These are phyloP conservation scores for Muraenolepis orangiensis DNA, from an alignment of 2,797 vertebrate genomes.

Conservation along the genomic window DNA sequence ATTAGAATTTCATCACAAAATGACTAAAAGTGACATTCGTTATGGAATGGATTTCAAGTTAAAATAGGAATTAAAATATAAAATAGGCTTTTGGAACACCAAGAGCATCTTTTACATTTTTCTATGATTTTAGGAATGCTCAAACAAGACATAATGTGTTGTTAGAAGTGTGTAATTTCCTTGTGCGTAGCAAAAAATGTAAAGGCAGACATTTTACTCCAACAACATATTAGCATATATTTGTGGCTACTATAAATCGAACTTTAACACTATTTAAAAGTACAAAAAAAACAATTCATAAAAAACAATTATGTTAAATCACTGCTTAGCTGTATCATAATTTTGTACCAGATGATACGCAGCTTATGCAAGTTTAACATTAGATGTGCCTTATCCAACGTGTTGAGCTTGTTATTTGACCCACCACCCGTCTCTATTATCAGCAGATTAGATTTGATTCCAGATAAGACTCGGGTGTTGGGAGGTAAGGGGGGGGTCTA, in stretches of 20 bases:
- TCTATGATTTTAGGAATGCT: neutral
- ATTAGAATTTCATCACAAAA: neutral
- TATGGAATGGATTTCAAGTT: neutral
- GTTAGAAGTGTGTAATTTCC: neutral
- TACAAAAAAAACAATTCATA: no score
- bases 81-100: neutral
- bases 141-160: neutral
- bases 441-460: neutral
- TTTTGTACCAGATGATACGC: neutral
- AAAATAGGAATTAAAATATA: neutral
- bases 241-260: neutral
- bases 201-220: neutral
- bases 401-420: neutral
- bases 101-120: neutral
- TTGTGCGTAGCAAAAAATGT: no score
- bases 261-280: no score
- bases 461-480: neutral
- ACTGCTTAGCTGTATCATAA: neutral
- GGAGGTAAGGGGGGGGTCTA: slow-evolving; percentile 1
- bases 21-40: neutral
- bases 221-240: neutral
- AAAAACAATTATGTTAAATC: neutral
- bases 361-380: no score
- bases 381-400: neutral
- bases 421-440: neutral